Percentiles rank a stretch among this genome's conserved stretches.
These are phyloP conservation scores for Nematolebias whitei DNA, from an alignment of 2,113 vertebrate genomes.

Conservation along the genomic window DNA sequence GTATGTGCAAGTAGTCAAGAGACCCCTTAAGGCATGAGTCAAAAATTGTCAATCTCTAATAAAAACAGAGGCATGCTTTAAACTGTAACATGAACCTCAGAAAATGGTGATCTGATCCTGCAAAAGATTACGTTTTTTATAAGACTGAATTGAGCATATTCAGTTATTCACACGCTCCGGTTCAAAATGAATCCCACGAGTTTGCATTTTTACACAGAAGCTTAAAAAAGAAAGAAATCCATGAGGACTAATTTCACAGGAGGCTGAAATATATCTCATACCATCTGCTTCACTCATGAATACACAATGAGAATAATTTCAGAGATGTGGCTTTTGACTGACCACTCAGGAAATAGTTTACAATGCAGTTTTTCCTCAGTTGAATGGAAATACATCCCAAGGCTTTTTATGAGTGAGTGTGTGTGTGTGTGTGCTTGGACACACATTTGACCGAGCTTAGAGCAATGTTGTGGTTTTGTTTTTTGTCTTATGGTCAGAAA, in stretches of 20 bases:
- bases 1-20: too few species aligned
- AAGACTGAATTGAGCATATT: too few species aligned
- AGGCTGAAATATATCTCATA: constrained; percentile 1
- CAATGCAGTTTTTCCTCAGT: constrained; percentile 51
- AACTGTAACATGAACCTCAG: background rate
- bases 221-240: constrained; percentile 10
- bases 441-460: constrained; percentile 24
- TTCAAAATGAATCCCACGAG: background rate
- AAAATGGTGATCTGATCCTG: background rate
- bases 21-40: background rate
- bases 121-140: too few species aligned
- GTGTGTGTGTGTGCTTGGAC: constrained; percentile 17
- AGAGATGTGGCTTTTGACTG: constrained; percentile 46
- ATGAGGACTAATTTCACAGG: background rate
- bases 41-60: background rate
- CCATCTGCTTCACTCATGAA: constrained; percentile 65
- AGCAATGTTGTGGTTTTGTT: constrained; percentile 56
- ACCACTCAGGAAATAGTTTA: constrained; percentile 58
- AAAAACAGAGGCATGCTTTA: background rate
- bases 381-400: constrained; percentile 47
- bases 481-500: constrained; percentile 39
- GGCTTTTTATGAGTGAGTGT: constrained; percentile 17
- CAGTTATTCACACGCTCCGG: background rate
- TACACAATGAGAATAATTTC: constrained; percentile 43
- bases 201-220: constrained; percentile 1